Percentiles rank a stretch among this genome's conserved stretches.
phyloP scores from a whole-genome alignment of 2,113 vertebrate species.

The Corythornis vintsioides region DNA sequence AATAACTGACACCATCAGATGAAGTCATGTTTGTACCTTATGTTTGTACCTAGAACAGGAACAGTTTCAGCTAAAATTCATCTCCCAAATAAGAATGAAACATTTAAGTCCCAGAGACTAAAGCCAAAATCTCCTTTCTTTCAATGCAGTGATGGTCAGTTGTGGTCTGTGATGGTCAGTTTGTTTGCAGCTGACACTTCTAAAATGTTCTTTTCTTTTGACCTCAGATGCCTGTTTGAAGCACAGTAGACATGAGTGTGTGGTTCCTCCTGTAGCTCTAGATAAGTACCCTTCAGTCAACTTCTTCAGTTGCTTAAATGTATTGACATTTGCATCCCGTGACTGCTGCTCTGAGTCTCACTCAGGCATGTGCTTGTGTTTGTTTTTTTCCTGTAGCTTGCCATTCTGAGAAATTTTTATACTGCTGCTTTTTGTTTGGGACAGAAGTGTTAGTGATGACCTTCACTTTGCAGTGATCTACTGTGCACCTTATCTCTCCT shows the following conservation, averaged over 20 bases:
- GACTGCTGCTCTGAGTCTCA: neutral
- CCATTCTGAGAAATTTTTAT: neutral
- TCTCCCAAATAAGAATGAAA: neutral
- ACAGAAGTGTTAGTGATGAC: neutral
- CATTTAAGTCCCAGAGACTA: neutral
- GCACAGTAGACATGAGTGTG: neutral
- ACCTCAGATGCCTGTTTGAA: neutral
- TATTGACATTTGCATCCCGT: neutral
- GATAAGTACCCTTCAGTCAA: neutral
- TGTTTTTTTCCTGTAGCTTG: neutral
- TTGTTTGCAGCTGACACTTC: neutral
- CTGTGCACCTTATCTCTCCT: slow-evolving; percentile 17
- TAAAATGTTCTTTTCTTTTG: neutral
- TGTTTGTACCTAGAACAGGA: neutral
- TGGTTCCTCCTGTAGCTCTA: neutral
- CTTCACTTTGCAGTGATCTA: slow-evolving; percentile 39
- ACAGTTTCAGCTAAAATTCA: neutral
- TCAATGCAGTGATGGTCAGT: neutral
- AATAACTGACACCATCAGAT: neutral
- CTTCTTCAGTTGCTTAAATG: neutral
- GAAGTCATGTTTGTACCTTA: neutral
- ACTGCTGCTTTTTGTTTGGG: neutral
- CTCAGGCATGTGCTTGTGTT: fast-evolving
- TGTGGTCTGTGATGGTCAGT: neutral
- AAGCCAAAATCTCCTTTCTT: neutral